A percentile compares a stretch with the other conserved stretches of the same genome.
phyloP scores from a whole-genome alignment of 1,140 invertebrate species.

The Brachionus sp. region DNA sequence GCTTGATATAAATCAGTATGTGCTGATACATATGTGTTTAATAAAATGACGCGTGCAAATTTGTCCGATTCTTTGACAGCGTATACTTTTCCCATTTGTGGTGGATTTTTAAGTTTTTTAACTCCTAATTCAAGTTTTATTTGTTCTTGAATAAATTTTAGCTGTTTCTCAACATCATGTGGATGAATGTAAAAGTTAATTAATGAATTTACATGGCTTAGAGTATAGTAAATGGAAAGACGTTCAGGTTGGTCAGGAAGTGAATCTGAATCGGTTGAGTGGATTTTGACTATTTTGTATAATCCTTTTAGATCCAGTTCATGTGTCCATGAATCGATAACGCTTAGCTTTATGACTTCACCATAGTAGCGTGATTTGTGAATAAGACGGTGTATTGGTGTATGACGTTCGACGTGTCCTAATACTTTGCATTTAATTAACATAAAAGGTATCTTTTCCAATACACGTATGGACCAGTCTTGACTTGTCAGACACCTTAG shows the following conservation, averaged over 20 bases:
- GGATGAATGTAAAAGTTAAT: conserved; percentile 4
- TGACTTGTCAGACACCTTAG: background rate
- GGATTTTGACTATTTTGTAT: conserved; percentile 6
- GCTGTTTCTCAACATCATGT: background rate
- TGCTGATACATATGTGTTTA: background rate
- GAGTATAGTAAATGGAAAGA: background rate
- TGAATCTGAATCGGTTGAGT: background rate
- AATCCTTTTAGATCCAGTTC: background rate
- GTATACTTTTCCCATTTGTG: background rate
- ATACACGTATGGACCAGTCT: background rate
- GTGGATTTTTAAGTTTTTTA: background rate
- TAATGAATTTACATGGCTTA: background rate
- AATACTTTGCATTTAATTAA: conserved; percentile 4
- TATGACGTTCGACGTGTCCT: background rate
- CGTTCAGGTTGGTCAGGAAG: background rate
- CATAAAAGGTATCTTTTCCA: background rate
- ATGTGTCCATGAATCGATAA: background rate
- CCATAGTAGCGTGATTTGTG: conserved; percentile 4
- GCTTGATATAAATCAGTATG: background rate
- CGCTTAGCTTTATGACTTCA: background rate
- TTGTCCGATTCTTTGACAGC: background rate
- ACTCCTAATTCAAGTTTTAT: background rate
- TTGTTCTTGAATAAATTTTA: conserved; percentile 33
- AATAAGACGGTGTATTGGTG: background rate
- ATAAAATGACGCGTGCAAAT: background rate